Percentiles rank a stretch among this genome's conserved stretches.
These are phyloP conservation scores for Murina feae DNA, from an alignment of 2,113 vertebrate genomes.

Conservation along the genomic window DNA sequence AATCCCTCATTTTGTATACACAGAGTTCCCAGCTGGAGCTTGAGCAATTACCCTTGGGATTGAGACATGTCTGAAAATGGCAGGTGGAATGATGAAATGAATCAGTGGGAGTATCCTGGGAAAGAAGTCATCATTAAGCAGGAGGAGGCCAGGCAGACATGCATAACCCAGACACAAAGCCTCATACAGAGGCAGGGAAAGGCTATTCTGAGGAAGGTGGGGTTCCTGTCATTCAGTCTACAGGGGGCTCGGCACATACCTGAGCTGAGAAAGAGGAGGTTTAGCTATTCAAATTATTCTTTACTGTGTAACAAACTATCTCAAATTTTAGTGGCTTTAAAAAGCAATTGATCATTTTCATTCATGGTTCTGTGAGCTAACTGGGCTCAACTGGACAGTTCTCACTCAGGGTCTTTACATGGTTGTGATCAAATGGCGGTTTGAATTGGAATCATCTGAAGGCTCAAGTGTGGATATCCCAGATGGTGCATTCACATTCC, in stretches of 20 bases:
- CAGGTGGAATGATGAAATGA: background rate
- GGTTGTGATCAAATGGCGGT: too few species aligned
- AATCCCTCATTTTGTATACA: background rate
- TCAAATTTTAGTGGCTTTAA: too few species aligned
- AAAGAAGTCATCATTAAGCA: background rate
- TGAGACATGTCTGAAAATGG: background rate
- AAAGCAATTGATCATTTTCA: too few species aligned
- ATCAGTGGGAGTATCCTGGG: background rate
- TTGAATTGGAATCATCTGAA: too few species aligned
- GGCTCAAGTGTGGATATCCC: too few species aligned
- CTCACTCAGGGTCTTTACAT: too few species aligned
- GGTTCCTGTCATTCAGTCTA: background rate
- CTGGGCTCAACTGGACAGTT: too few species aligned
- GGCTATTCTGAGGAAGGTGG: background rate
- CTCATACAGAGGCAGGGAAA: background rate
- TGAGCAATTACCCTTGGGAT: background rate
- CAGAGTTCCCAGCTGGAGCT: background rate
- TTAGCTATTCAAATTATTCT: background rate
- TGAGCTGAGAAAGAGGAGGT: background rate
- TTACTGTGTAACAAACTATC: background rate
- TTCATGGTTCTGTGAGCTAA: too few species aligned
- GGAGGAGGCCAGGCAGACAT: background rate
- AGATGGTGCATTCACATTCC: too few species aligned
- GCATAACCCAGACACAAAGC: background rate
- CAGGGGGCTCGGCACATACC: background rate